Evolutionary conservation across 1,140 invertebrate genomes (phyloP).

Genomic region (Macrotrachela quadricornifera): DNA sequence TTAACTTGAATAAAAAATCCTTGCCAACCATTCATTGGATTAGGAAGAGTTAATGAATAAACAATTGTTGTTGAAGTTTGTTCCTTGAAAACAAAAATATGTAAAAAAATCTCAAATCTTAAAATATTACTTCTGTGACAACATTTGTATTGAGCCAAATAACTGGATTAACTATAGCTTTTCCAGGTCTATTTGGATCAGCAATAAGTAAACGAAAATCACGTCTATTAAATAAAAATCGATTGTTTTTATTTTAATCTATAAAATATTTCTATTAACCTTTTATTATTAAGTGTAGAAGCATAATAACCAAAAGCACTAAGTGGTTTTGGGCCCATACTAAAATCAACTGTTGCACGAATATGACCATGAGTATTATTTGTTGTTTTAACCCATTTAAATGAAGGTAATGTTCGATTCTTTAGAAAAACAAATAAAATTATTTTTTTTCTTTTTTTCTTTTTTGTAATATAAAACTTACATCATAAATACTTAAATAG

Average conservation of each 20-base stretch:
- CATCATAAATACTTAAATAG: slow-evolving; percentile 14
- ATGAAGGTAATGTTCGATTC: neutral
- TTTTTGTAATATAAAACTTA: slow-evolving; percentile 6
- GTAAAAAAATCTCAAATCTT: no score
- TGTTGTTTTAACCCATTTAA: neutral
- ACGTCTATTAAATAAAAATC: slow-evolving; percentile 11
- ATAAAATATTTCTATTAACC: slow-evolving; percentile 7
- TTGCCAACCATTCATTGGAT: slow-evolving; percentile 15
- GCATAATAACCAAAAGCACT: slow-evolving; percentile 14
- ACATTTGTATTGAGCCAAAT: slow-evolving; percentile 10
- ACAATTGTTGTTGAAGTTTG: slow-evolving; percentile 10
- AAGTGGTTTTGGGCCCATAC: slow-evolving; percentile 11
- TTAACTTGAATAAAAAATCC: slow-evolving; percentile 17
- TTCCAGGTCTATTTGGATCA: slow-evolving; percentile 13
- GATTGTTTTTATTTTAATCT: neutral
- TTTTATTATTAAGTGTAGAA: slow-evolving; percentile 14
- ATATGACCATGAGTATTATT: slow-evolving; percentile 8
- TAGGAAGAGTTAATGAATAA: slow-evolving; percentile 12
- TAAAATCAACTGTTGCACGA: slow-evolving; percentile 13
- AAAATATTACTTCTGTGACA: no score
- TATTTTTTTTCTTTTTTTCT: no score
- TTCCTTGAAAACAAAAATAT: no score
- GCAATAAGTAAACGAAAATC: slow-evolving; percentile 17
- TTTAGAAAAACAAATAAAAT: neutral
- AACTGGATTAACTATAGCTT: slow-evolving; percentile 14